A percentile compares a stretch with the other conserved stretches of the same genome.
Conservation (phyloP, 2,113 vertebrate genomes). For the Pterocles gutturalis region DNA sequence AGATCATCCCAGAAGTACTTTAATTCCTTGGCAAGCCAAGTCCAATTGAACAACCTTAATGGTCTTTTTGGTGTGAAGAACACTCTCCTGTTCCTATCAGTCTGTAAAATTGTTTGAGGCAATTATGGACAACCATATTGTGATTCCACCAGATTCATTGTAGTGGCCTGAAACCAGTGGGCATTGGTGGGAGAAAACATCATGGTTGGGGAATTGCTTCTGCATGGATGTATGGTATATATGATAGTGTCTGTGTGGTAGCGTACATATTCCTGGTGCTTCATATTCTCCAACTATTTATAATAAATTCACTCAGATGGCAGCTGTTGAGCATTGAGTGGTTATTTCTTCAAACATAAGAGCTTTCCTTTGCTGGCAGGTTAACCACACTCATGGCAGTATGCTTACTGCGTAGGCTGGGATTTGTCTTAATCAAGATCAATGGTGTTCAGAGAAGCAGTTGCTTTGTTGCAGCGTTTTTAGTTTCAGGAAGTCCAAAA, state of each 20-base stretch:
- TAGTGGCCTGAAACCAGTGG: not conserved
- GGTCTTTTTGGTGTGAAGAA: not conserved
- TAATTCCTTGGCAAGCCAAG: not conserved
- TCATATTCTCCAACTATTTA: not conserved
- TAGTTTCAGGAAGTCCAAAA: not conserved
- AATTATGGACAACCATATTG: not conserved
- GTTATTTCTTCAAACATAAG: not conserved
- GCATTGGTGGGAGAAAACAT: not conserved
- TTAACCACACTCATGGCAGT: not conserved
- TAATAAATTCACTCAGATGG: not conserved
- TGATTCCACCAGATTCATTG: not conserved
- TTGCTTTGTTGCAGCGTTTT: not conserved
- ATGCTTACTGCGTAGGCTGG: not conserved
- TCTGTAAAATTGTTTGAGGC: not conserved
- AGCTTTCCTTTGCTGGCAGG: not conserved
- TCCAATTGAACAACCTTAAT: not conserved
- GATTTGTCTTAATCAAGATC: not conserved
- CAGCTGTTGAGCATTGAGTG: not conserved
- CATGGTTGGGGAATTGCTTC: not conserved
- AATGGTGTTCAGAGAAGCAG: not conserved
- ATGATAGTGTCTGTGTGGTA: not conserved
- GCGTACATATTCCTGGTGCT: not conserved
- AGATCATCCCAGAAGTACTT: not conserved
- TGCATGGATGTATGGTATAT: not conserved
- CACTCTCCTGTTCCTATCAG: not conserved